A percentile compares a stretch with the other conserved stretches of the same genome.
Evolutionary conservation across 1,140 invertebrate genomes (phyloP).

Genomic region (Ips typographus): DNA sequence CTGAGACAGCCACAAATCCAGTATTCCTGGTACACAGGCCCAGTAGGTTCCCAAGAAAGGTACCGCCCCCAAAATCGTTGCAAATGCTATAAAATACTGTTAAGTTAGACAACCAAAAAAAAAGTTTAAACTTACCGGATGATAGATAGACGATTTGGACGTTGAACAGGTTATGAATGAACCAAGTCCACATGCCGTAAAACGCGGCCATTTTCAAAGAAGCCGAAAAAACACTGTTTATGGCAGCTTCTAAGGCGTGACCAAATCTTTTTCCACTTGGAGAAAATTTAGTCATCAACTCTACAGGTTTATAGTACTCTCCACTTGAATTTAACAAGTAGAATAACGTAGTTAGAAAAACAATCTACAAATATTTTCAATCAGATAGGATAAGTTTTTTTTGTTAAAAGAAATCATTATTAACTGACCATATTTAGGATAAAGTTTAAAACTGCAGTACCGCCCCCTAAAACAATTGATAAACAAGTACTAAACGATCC

Average conservation of each 20-base stretch:
- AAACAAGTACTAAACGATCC: conserved; percentile 82
- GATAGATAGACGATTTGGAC: conserved; percentile 95
- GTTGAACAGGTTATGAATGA: conserved; percentile 93
- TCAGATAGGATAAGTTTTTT: conserved; percentile 10
- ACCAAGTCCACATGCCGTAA: conserved; percentile 97
- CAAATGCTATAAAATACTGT: conserved; percentile 65
- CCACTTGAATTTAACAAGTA: conserved; percentile 90
- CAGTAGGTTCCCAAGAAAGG: conserved; percentile 94
- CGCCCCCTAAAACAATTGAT: conserved; percentile 87
- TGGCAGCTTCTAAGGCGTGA: conserved; percentile 71
- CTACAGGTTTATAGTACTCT: conserved; percentile 88
- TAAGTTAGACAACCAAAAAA: background rate
- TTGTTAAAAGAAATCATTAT: conserved; percentile 5
- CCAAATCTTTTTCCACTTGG: conserved; percentile 74
- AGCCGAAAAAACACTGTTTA: conserved; percentile 85
- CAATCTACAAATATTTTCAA: conserved; percentile 64
- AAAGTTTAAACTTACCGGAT: conserved; percentile 62
- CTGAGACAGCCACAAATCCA: conserved; percentile 93
- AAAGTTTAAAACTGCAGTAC: conserved; percentile 91
- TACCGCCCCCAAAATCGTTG: conserved; percentile 88
- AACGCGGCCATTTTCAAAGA: conserved; percentile 97
- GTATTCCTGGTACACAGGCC: conserved; percentile 87
- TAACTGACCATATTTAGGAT: conserved; percentile 81
- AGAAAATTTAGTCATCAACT: conserved; percentile 75
- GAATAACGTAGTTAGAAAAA: conserved; percentile 95